Evolutionary conservation across 2,888 invertebrate species (phyloP).

Genomic region (Monoplex corrugatus): DNA sequence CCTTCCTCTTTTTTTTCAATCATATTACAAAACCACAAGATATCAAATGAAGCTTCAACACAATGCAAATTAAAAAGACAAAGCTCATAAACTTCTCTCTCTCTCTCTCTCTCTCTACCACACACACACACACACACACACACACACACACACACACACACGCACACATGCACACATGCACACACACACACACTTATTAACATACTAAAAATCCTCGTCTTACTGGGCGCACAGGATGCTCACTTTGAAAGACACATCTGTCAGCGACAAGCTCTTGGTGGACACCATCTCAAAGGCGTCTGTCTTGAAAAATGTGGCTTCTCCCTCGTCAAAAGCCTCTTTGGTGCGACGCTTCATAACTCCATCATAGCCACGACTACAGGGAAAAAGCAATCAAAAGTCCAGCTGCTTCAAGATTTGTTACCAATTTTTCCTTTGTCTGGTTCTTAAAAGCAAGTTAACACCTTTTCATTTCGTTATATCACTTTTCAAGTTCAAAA

Average conservation of each 20-base stretch:
- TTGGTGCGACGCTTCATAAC: conserved; percentile 61
- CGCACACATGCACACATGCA: not conserved
- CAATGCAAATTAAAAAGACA: too few relatives aligned
- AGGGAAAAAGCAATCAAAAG: not conserved
- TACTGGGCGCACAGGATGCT: not conserved
- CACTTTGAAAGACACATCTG: conserved; percentile 74
- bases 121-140: too few relatives aligned
- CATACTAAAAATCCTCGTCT: not conserved
- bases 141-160: not conserved
- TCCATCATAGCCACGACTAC: conserved; percentile 55
- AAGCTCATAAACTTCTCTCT: too few relatives aligned
- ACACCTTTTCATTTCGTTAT: too few relatives aligned
- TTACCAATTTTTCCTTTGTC: too few relatives aligned
- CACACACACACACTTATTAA: not conserved
- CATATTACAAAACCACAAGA: too few relatives aligned
- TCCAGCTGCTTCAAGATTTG: too few relatives aligned
- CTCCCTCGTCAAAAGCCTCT: conserved; percentile 76
- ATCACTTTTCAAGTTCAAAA: too few relatives aligned
- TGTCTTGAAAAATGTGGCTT: conserved; percentile 78
- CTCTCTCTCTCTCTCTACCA: too few relatives aligned
- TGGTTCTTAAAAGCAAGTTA: too few relatives aligned
- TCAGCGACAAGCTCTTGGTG: conserved; percentile 62
- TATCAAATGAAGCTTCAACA: too few relatives aligned
- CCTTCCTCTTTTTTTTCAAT: too few relatives aligned
- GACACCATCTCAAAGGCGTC: conserved; percentile 70